Percentiles rank a stretch among this genome's conserved stretches.
These are phyloP conservation scores for Dexiosoma caninum DNA, from an alignment of 2,888 invertebrate genomes.

Conservation along the genomic window DNA sequence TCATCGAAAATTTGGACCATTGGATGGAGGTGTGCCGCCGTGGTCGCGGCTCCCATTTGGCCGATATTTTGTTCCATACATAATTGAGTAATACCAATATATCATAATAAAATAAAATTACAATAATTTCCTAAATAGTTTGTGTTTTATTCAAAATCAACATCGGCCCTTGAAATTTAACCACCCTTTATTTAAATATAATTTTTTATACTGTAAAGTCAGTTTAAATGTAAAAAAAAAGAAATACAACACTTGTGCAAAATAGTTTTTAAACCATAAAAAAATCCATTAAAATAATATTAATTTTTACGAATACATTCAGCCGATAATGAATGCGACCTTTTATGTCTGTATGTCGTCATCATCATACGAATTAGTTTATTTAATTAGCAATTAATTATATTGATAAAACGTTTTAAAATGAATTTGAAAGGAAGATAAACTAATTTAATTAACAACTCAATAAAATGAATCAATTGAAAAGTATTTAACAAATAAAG, in stretches of 20 bases:
- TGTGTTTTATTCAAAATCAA: too few species aligned
- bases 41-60: too few species aligned
- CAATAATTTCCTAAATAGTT: too few species aligned
- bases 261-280: conserved; percentile 42
- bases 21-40: too few species aligned
- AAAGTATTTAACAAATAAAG: conserved; percentile 46
- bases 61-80: too few species aligned
- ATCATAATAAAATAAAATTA: too few species aligned
- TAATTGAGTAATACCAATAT: too few species aligned
- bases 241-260: conserved; percentile 52
- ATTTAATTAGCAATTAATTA: conserved; percentile 48
- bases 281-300: neutral
- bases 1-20: too few species aligned
- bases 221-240: conserved; percentile 20
- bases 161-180: too few species aligned
- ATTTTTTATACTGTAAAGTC: conserved; percentile 28
- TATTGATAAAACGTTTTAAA: conserved; percentile 27
- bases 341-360: conserved; percentile 12
- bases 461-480: conserved; percentile 42
- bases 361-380: conserved; percentile 27
- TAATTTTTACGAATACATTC: neutral
- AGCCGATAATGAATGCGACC: neutral
- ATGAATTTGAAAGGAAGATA: neutral
- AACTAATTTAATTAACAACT: conserved; percentile 54
- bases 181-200: too few species aligned